Conservation (phyloP, 2,888 invertebrate genomes). For the Aethes cnicana region DNA sequence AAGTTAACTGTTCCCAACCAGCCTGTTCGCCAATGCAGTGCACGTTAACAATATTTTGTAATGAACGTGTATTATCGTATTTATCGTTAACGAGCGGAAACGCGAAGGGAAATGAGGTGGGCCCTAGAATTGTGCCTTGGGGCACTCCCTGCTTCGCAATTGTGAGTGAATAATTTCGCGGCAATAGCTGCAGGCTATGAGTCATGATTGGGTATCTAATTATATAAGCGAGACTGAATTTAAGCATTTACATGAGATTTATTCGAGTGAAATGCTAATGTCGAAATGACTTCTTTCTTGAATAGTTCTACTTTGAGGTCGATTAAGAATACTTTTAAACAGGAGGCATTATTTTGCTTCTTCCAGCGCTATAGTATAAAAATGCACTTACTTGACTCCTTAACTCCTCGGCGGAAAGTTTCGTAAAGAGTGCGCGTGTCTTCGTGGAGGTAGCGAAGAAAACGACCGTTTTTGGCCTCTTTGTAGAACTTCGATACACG, state of each 20-base stretch:
- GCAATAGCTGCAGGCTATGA: conserved; percentile 39
- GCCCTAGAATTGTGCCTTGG: conserved; percentile 55
- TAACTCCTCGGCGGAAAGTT: conserved; percentile 94
- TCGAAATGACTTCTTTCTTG: background rate
- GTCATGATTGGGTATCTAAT: conserved; percentile 30
- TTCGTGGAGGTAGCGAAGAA: conserved; percentile 91
- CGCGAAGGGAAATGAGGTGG: conserved; percentile 57
- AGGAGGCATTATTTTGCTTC: no score
- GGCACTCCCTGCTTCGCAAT: conserved; percentile 52
- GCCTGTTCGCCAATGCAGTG: conserved; percentile 54
- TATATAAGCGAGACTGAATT: conserved; percentile 36
- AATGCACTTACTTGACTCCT: conserved; percentile 91
- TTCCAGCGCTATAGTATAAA: no score
- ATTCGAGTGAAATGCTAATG: background rate
- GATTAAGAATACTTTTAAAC: no score
- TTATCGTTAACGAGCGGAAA: conserved; percentile 71
- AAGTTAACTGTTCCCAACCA: conserved; percentile 63
- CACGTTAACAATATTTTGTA: conserved; percentile 66
- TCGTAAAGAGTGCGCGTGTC: conserved; percentile 95
- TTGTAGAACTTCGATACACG: conserved; percentile 95
- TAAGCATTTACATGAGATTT: background rate
- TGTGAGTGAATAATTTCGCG: conserved; percentile 45
- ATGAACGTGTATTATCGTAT: conserved; percentile 64
- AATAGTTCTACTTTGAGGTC: no score
- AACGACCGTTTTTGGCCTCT: conserved; percentile 93